Base-by-base conservation (phyloP, 2,888 invertebrate species). In the Myopa testacea region DNA sequence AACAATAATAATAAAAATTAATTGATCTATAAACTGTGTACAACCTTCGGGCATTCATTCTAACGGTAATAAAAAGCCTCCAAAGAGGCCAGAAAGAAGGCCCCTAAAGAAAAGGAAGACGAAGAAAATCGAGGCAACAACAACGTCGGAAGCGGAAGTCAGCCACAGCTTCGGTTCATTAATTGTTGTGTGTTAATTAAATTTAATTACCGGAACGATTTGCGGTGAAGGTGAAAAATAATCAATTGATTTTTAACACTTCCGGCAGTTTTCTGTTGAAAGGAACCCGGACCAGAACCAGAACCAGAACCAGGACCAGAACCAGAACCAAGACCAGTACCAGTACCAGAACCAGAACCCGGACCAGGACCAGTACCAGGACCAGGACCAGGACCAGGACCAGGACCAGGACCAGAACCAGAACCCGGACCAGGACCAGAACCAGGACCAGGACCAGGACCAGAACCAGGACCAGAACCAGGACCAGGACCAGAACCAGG, bases 191-290 rank as follows among this genome's bases (percentile, higher is more conserved):
- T 62, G 62, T 62, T 40, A 73, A 73, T 73, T 73, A 38, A 45
- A 62, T 73, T 73, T 63, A 63, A 73, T 63, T 73, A 73, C 19
- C 45, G 73, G 40, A 45, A 45, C 73, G 45, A 67, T 75, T 65
- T 65, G 65, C 26, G 45, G 69, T 69, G n/a, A 50, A 12, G 50
- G 50, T 10, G 14, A 55, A 45, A 45, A 10, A 10, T 45, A 45
- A 45, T 45, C 10, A 45, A 45, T 45, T 10, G 45, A 45, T 45
- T 45, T 10, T 45, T 45, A 45, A 45, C 45, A 45, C 45, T 45
- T 45, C 0, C 4, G 10, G 45, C 1, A 45, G 1, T 45, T 45
- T 45, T 45, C 7, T 45, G 1, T 8, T 45, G 6, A 45, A 45
- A 55, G 26, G 55, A 55, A 55, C 55, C 55, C 4, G 14, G n/a